Conservation (phyloP, 2,113 vertebrate species). For the Proterorhinus semilunaris region DNA sequence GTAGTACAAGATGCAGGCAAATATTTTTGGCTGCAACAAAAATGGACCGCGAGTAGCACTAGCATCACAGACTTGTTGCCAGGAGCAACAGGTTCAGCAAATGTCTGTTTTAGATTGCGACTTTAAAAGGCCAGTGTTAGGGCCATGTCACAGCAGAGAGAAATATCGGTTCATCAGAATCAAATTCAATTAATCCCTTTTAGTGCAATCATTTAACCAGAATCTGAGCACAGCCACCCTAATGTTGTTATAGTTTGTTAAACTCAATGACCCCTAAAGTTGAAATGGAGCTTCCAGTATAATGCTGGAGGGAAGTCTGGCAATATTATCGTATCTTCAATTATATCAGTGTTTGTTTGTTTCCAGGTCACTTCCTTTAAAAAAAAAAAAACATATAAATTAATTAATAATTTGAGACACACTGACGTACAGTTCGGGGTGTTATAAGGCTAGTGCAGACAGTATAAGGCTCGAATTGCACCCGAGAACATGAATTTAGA, state of each 20-base stretch:
- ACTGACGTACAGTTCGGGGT: no score
- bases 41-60: background rate
- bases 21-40: background rate
- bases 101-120: background rate
- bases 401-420: no score
- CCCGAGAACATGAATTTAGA: no score
- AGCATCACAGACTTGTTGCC: conserved; percentile 4
- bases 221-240: conserved; percentile 2
- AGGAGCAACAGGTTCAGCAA: conserved; percentile 22
- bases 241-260: background rate
- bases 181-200: conserved; percentile 1
- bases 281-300: background rate
- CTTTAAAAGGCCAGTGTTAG: background rate
- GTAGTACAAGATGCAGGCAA: background rate
- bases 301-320: background rate
- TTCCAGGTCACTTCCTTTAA: no score
- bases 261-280: background rate
- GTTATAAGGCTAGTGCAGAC: no score
- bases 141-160: background rate
- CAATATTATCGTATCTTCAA: no score
- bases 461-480: no score
- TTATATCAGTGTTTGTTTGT: no score
- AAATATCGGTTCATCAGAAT: background rate
- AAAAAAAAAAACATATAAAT: no score
- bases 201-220: background rate